Evolutionary conservation across 2,888 invertebrate species (phyloP).

Genomic region (Idaea dimidiata): DNA sequence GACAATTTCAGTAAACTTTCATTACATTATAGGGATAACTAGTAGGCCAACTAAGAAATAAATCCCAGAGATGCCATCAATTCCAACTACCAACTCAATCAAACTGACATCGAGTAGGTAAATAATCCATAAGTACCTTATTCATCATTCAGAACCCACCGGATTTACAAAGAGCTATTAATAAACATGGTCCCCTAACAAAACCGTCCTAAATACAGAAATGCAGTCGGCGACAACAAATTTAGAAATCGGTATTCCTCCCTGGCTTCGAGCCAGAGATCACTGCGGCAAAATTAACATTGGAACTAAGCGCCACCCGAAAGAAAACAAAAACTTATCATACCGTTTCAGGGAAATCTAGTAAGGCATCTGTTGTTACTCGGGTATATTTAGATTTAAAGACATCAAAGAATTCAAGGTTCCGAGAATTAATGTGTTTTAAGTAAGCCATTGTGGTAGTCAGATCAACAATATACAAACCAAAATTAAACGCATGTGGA

Average conservation of each 20-base stretch:
- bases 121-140: slow-evolving; percentile 6
- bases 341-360: background rate
- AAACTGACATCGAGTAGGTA: background rate
- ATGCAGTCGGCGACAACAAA: slow-evolving; percentile 68
- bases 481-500: no score
- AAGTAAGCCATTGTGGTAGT: no score
- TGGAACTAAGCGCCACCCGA: slow-evolving; percentile 51
- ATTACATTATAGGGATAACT: no score
- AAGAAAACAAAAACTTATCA: slow-evolving; percentile 1
- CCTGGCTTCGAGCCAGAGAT: slow-evolving; percentile 64
- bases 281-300: slow-evolving; percentile 57
- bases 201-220: slow-evolving; percentile 71
- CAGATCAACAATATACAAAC: no score
- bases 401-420: slow-evolving; percentile 1
- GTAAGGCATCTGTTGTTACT: background rate
- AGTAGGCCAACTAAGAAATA: no score
- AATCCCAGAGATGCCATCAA: no score
- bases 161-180: slow-evolving; percentile 35
- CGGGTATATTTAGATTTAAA: background rate
- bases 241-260: slow-evolving; percentile 64
- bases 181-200: slow-evolving; percentile 55
- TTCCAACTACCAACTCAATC: no score
- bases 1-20: no score
- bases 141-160: slow-evolving; percentile 9
- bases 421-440: background rate